Percentiles rank a stretch among this genome's conserved stretches.
phyloP scores from a whole-genome alignment of 1,140 invertebrate species.

The Ips typographus region DNA sequence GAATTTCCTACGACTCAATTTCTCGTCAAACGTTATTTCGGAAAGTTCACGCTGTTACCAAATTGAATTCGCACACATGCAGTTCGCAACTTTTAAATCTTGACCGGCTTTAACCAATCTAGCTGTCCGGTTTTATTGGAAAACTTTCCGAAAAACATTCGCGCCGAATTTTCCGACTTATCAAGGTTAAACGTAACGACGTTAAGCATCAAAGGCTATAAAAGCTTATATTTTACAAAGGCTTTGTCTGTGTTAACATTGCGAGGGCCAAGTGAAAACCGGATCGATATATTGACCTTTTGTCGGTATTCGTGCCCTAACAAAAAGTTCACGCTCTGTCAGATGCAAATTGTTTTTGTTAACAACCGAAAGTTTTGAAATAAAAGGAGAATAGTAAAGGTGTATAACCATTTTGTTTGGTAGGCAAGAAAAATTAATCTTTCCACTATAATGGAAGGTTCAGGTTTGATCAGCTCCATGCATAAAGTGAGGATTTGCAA shows the following conservation, averaged over 20 bases:
- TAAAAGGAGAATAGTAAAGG: neutral
- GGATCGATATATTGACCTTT: slow-evolving; percentile 19
- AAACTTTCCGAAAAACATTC: slow-evolving; percentile 4
- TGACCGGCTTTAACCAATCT: neutral
- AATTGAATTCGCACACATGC: slow-evolving; percentile 1
- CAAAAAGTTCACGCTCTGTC: slow-evolving; percentile 19
- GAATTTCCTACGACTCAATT: neutral
- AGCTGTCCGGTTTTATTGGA: neutral
- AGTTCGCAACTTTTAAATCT: slow-evolving; percentile 1
- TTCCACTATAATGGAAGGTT: no score
- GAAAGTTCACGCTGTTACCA: neutral
- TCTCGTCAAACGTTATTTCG: neutral
- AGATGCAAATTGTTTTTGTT: slow-evolving; percentile 16
- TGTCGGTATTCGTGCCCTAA: slow-evolving; percentile 7
- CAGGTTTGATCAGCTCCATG: no score
- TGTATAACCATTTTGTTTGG: no score
- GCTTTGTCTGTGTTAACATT: slow-evolving; percentile 24
- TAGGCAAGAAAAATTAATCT: no score
- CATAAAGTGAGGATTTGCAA: no score
- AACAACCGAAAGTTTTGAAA: slow-evolving; percentile 14
- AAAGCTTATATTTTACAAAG: slow-evolving; percentile 18
- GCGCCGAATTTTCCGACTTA: neutral
- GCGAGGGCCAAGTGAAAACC: slow-evolving; percentile 8
- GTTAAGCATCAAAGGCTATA: slow-evolving; percentile 13
- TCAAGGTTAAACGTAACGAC: slow-evolving; percentile 7